Evolutionary conservation across 2,113 vertebrate genomes (phyloP).

Genomic region (Aleadryas rufinucha): DNA sequence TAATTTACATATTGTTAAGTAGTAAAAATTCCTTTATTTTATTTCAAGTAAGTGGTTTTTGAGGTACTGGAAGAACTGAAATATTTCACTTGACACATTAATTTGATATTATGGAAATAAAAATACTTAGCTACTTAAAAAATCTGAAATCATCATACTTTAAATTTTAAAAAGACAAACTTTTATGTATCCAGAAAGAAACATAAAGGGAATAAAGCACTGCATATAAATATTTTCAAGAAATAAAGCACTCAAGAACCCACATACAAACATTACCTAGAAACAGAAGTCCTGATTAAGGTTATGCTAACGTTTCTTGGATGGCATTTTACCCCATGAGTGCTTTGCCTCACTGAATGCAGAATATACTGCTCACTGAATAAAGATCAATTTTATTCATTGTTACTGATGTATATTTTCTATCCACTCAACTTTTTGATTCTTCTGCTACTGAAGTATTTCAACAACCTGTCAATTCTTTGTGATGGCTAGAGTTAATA

Average conservation of each 20-base stretch:
- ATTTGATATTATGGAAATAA: neutral
- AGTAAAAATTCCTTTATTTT: neutral
- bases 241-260: neutral
- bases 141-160: neutral
- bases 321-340: accelerated
- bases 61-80: neutral
- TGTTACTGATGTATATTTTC: neutral
- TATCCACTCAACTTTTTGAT: neutral
- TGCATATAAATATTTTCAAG: neutral
- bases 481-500: neutral
- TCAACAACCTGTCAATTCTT: neutral
- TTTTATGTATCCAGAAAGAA: neutral
- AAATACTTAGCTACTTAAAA: neutral
- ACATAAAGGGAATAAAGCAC: neutral
- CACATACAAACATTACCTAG: neutral
- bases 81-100: neutral
- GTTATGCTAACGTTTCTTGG: neutral
- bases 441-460: neutral
- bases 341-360: neutral
- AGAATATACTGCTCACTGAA: neutral
- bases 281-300: neutral
- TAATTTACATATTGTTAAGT: neutral
- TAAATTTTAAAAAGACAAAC: neutral
- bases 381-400: neutral
- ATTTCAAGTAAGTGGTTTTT: neutral